A percentile compares a stretch with the other conserved stretches of the same genome.
Conservation (phyloP, 37 sponge, comb jelly and placozoan species). For the Tethya wilhelma region DNA sequence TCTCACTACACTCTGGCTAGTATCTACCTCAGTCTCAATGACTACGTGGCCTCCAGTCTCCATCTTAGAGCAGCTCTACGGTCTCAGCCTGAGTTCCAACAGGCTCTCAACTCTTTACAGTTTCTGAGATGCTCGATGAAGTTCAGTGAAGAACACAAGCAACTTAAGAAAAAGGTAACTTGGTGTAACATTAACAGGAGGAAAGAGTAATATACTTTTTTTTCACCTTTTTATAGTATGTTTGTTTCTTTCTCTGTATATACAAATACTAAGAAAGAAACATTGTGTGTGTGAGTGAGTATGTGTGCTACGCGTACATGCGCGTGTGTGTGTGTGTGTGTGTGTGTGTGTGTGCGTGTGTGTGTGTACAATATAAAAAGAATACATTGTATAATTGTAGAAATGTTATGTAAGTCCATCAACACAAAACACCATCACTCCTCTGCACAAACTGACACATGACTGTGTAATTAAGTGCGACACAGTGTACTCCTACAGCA, state of each 20-base stretch:
- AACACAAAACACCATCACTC: too few species aligned
- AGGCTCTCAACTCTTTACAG: conserved; percentile 59
- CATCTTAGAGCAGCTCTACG: conserved; percentile 69
- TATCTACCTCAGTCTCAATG: conserved; percentile 41
- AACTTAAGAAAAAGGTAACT: conserved; percentile 49
- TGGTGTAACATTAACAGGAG: not conserved
- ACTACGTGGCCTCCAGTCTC: conserved; percentile 49
- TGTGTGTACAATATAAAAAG: too few species aligned
- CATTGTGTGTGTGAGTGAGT: not conserved
- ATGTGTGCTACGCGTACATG: too few species aligned
- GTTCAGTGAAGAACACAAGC: conserved; percentile 65
- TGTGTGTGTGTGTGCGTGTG: too few species aligned
- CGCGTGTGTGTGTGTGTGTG: too few species aligned
- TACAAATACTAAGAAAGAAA: not conserved
- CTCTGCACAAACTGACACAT: too few species aligned
- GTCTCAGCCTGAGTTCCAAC: conserved; percentile 40
- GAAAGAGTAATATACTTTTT: not conserved
- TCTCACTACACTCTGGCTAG: conserved; percentile 67
- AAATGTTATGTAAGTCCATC: too few species aligned
- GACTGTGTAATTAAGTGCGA: too few species aligned
- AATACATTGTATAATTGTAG: too few species aligned
- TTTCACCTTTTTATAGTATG: not conserved
- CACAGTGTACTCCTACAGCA: too few species aligned
- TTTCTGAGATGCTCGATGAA: conserved; percentile 72
- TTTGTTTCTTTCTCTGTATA: not conserved